phyloP scores from a whole-genome alignment of 2,888 invertebrate genomes.

The Folsomia candida region DNA sequence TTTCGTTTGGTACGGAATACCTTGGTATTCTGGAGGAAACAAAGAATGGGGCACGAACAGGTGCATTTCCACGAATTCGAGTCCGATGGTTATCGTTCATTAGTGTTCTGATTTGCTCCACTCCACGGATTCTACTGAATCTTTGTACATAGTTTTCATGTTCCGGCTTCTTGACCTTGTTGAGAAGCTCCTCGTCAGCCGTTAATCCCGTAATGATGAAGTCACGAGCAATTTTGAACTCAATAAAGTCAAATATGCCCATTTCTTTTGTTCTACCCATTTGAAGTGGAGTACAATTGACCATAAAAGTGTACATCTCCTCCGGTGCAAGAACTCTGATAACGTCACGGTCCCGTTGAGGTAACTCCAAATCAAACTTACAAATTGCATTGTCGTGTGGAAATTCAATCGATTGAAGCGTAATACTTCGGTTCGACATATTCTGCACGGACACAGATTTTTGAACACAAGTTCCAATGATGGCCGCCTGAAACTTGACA shows the following conservation, averaged over 20 bases:
- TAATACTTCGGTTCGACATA: background rate
- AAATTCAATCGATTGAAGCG: conserved; percentile 16
- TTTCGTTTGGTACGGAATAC: conserved; percentile 56
- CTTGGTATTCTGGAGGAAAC: conserved; percentile 58
- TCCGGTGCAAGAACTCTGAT: conserved; percentile 56
- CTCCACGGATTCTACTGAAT: conserved; percentile 22
- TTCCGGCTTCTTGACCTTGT: background rate
- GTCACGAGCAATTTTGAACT: conserved; percentile 63
- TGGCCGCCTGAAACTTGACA: conserved; percentile 20
- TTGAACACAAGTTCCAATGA: conserved; percentile 18
- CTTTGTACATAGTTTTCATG: background rate
- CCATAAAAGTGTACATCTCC: conserved; percentile 56
- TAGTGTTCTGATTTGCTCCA: conserved; percentile 24
- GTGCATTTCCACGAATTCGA: conserved; percentile 59
- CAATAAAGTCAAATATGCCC: conserved; percentile 62
- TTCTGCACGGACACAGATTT: conserved; percentile 32
- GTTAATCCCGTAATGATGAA: conserved; percentile 60
- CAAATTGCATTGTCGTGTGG: conserved; percentile 33
- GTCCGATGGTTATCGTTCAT: conserved; percentile 30
- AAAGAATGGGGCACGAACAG: conserved; percentile 62
- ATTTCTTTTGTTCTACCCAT: conserved; percentile 64
- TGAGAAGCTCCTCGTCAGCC: conserved; percentile 24
- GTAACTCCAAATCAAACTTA: conserved; percentile 27
- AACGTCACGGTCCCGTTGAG: conserved; percentile 51
- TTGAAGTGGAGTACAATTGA: conserved; percentile 62